Evolutionary conservation across 2,888 invertebrate genomes (phyloP).

Genomic region (Heliconius ethilla): DNA sequence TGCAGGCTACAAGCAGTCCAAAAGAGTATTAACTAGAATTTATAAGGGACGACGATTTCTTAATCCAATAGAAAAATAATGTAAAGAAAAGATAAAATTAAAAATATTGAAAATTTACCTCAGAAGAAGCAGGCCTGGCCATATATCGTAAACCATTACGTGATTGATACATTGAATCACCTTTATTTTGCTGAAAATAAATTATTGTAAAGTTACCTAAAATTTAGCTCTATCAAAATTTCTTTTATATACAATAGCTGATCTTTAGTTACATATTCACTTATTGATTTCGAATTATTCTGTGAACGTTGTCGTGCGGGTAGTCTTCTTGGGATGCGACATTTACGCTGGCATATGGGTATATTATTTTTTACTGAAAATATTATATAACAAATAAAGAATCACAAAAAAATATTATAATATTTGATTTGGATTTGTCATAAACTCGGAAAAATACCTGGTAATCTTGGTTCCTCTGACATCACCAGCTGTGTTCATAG

Average conservation of each 20-base stretch:
- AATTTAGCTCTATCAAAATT: too few species aligned
- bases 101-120: constrained; percentile 45
- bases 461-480: constrained; percentile 49
- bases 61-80: neutral
- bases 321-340: constrained; percentile 65
- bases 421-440: neutral
- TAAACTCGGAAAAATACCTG: constrained; percentile 50
- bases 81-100: neutral
- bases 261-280: constrained; percentile 20
- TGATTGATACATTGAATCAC: constrained; percentile 44
- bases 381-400: neutral
- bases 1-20: neutral
- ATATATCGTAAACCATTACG: constrained; percentile 43
- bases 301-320: constrained; percentile 44
- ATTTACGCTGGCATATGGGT: constrained; percentile 49
- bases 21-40: neutral
- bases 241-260: neutral
- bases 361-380: constrained; percentile 50
- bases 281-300: constrained; percentile 12
- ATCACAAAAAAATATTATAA: too few species aligned
- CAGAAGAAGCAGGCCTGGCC: constrained; percentile 46
- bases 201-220: neutral
- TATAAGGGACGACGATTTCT: neutral
- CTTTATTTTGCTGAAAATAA: constrained; percentile 36
- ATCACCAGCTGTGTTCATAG: constrained; percentile 23